Percentiles rank a stretch among this genome's conserved stretches.
Evolutionary conservation across 2,888 invertebrate species (phyloP).

Genomic region (Orgyia antiqua): DNA sequence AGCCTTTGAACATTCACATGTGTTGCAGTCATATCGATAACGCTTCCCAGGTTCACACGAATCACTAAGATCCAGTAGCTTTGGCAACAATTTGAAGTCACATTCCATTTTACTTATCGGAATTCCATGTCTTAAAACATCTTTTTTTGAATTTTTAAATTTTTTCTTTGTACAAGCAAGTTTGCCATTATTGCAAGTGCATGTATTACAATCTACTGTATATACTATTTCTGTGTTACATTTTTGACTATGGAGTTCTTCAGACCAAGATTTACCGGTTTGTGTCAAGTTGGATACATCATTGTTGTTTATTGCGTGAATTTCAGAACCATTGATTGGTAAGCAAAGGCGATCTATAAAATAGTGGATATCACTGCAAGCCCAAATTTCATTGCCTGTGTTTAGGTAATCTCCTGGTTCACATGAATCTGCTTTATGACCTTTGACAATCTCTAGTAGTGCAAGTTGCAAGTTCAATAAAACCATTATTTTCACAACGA

Average conservation of each 20-base stretch:
- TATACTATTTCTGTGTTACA: slow-evolving; percentile 15
- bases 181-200: slow-evolving; percentile 25
- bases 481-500: slow-evolving; percentile 27
- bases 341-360: slow-evolving; percentile 44
- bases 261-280: slow-evolving; percentile 13
- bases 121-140: slow-evolving; percentile 8
- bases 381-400: slow-evolving; percentile 33
- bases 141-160: slow-evolving; percentile 13
- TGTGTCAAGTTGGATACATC: slow-evolving; percentile 18
- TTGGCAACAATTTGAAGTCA: slow-evolving; percentile 18
- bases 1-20: slow-evolving; percentile 34
- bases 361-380: slow-evolving; percentile 40
- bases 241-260: not conserved
- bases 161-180: slow-evolving; percentile 24
- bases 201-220: slow-evolving; percentile 39
- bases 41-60: slow-evolving; percentile 34
- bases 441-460: slow-evolving; percentile 36
- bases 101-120: not conserved
- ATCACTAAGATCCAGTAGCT: slow-evolving; percentile 17
- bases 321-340: slow-evolving; percentile 14
- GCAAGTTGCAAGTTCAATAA: slow-evolving; percentile 29
- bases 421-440: slow-evolving; percentile 37
- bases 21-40: slow-evolving; percentile 43
- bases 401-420: slow-evolving; percentile 37
- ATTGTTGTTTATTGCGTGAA: slow-evolving; percentile 25